phyloP scores from a whole-genome alignment of 2,797 vertebrate species.

The Pempheris klunzingeri region DNA sequence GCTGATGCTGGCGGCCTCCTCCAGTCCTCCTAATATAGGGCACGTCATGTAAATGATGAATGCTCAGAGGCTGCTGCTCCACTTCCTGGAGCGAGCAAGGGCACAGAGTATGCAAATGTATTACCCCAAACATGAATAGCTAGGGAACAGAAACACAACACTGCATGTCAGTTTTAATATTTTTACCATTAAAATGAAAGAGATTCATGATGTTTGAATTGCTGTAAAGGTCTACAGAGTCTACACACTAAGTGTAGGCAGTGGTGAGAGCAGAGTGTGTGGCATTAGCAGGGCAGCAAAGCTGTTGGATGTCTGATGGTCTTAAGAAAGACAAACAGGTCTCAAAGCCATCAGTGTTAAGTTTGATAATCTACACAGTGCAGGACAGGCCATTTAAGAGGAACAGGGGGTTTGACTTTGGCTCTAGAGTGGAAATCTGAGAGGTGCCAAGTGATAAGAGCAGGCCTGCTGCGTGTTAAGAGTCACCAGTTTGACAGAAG shows the following conservation, averaged over 20 bases:
- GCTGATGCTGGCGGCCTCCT: constrained; percentile 52
- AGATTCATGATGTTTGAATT: constrained; percentile 44
- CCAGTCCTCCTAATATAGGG: constrained; percentile 75
- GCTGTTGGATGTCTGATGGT: constrained; percentile 15
- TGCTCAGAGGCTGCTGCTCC: constrained; percentile 76
- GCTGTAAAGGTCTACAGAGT: constrained; percentile 53
- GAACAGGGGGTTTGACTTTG: constrained; percentile 50
- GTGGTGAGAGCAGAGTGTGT: constrained; percentile 12
- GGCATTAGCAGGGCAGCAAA: constrained; percentile 7
- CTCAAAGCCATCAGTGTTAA: constrained; percentile 37
- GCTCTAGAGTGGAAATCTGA: constrained; percentile 58
- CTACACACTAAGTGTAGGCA: constrained; percentile 9
- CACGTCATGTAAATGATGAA: constrained; percentile 83
- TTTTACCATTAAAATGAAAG: constrained; percentile 43
- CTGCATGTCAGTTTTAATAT: constrained; percentile 38
- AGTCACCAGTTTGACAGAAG: constrained; percentile 49
- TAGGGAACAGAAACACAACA: constrained; percentile 36
- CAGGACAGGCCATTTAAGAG: constrained; percentile 58
- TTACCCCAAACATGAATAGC: constrained; percentile 47
- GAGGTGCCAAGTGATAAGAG: constrained; percentile 57
- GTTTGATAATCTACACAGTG: constrained; percentile 55
- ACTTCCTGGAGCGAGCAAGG: constrained; percentile 66
- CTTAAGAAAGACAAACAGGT: constrained; percentile 38
- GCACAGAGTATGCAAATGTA: constrained; percentile 63
- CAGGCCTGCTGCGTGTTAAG: constrained; percentile 44